Percentiles rank a stretch among this genome's conserved stretches.
Conservation (phyloP, 2,888 invertebrate species). For the Aquatica leii region DNA sequence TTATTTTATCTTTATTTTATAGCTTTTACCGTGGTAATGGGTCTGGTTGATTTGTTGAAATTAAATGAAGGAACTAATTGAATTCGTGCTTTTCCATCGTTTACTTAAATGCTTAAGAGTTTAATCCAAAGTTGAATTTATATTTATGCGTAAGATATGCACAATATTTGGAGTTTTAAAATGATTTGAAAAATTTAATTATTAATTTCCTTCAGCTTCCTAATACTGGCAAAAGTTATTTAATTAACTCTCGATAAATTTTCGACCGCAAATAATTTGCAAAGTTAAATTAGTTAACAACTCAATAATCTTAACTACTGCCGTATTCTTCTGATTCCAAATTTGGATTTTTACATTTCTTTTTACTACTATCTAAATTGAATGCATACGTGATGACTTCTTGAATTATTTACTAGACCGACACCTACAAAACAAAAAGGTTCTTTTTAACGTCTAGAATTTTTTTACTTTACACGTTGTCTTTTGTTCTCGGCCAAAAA, state of each 20-base stretch:
- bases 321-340: not conserved
- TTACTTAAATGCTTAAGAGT: conserved; percentile 14
- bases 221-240: conserved; percentile 5
- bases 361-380: conserved; percentile 11
- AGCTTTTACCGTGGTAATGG: conserved; percentile 18
- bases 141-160: not conserved
- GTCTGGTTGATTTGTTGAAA: conserved; percentile 29
- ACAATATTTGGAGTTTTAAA: not conserved
- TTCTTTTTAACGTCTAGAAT: not conserved
- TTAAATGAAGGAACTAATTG: conserved; percentile 28
- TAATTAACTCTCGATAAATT: conserved; percentile 10
- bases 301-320: not conserved
- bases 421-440: conserved; percentile 19
- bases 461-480: not conserved
- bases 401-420: conserved; percentile 28
- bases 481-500: not conserved
- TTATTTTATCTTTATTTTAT: conserved; percentile 30
- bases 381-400: conserved; percentile 12
- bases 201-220: conserved; percentile 10
- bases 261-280: conserved; percentile 8
- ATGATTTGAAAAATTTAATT: not conserved
- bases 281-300: conserved; percentile 14
- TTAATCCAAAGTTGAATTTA: conserved; percentile 6
- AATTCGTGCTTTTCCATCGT: conserved; percentile 24
- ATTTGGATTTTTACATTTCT: not conserved